Base-by-base conservation (phyloP, 2,888 invertebrate species). In the Apotomis betuletana region DNA sequence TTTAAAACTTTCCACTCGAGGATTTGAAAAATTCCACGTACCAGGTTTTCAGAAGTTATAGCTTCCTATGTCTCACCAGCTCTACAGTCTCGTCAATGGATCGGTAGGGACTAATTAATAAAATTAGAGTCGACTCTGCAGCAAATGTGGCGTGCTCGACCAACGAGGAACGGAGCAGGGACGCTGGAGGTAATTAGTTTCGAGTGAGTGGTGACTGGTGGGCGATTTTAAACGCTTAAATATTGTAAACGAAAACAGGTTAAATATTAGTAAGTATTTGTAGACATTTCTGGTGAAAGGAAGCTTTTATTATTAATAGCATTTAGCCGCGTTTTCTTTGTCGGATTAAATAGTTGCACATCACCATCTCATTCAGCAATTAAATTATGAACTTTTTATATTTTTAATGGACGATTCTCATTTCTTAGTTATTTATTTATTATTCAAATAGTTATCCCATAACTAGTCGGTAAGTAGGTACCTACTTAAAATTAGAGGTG, bases 101-200 rank as follows among this genome's bases (percentile, higher is more conserved):
- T 55, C 67, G 52, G 61, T 38, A 67, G 70, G 67, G 54, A 51
- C 67, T 68, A 59, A 72, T 72, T 72, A 68, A 72, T 68, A 72
- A 72, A 72, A 72, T 72, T 72, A 72, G 72, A 72, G 68, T 46
- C 68, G 72, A 68, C 63, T 61, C 52, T 49, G 55, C 5, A 36
- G 52, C 46, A 58, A 72, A 72, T 68, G 68, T 54, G 44, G 36
- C 72, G 59, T 54, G 68, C 12, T 6, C 27, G 5, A 41, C 51
- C 65, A 71, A 71, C 71, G 67, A 71, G 71, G 36, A 49, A 51
- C 69, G 51, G 61, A 13, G 44, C 44, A 69, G 58, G 49, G 9
- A 60, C 58, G 57, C 36, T 46, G 44, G 15, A 46, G 61, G 51
- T 67, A 61, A 71, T 71, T 71, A 71, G 71, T 49, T 51, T 71